These are phyloP conservation scores for Araneus ventricosus DNA, from an alignment of 1,140 invertebrate species.

Conservation along the genomic window DNA sequence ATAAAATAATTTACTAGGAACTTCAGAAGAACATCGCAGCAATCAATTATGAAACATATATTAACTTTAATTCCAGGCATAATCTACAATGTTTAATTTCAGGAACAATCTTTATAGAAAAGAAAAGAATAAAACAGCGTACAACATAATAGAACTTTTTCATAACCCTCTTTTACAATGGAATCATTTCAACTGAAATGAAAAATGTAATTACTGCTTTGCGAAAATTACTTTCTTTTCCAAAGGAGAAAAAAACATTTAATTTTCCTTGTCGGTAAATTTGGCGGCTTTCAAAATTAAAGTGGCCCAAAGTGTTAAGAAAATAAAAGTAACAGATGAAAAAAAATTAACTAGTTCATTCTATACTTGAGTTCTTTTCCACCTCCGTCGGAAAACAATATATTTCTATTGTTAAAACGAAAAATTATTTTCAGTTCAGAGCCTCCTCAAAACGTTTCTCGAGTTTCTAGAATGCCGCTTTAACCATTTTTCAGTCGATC, in stretches of 20 bases:
- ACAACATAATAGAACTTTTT: not conserved
- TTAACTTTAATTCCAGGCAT: too few relatives aligned
- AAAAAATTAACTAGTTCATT: constrained; percentile 6
- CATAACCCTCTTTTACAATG: not conserved
- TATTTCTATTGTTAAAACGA: not conserved
- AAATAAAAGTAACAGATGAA: not conserved
- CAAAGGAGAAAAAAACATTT: constrained; percentile 20
- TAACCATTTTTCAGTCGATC: not conserved
- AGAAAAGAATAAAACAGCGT: not conserved
- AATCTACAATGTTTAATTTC: too few relatives aligned
- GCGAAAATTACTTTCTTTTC: constrained; percentile 33
- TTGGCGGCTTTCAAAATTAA: constrained; percentile 29
- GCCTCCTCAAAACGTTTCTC: not conserved
- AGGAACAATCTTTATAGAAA: not conserved
- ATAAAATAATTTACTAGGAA: too few relatives aligned
- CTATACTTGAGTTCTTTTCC: not conserved
- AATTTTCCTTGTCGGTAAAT: constrained; percentile 51
- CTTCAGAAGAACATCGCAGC: too few relatives aligned
- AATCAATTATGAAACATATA: too few relatives aligned
- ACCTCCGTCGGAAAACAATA: not conserved
- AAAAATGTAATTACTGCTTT: constrained; percentile 35
- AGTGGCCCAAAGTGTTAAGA: not conserved
- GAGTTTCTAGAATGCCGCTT: not conserved
- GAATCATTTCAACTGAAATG: constrained; percentile 15
- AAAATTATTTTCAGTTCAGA: constrained; percentile 2